These are phyloP conservation scores for Hirudinaria manillensis DNA, from an alignment of 2,888 invertebrate genomes.

Conservation along the genomic window DNA sequence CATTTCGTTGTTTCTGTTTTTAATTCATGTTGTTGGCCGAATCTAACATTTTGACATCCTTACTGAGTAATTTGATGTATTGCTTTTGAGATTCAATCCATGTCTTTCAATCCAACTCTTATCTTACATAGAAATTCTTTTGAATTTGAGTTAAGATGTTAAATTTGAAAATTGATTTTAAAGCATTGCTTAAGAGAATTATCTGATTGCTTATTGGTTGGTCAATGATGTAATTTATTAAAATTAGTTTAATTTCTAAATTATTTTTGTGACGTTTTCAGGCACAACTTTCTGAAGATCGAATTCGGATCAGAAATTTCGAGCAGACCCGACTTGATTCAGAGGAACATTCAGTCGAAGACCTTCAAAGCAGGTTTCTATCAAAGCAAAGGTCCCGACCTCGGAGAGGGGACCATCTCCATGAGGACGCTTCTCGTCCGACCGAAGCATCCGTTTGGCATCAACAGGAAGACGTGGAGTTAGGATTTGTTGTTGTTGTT, in stretches of 20 bases:
- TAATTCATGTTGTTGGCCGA: too few relatives aligned
- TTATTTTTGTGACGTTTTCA: conserved; percentile 33
- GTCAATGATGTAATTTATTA: background rate
- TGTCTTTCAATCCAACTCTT: too few relatives aligned
- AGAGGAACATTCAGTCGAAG: conserved; percentile 41
- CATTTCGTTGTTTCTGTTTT: too few relatives aligned
- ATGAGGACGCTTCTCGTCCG: conserved; percentile 36
- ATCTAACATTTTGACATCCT: too few relatives aligned
- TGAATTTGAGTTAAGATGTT: too few relatives aligned
- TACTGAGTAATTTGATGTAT: too few relatives aligned
- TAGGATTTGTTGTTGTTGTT: conserved; percentile 29
- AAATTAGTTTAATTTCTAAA: conserved; percentile 7
- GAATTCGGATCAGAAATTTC: conserved; percentile 46
- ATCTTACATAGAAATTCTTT: too few relatives aligned
- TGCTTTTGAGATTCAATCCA: too few relatives aligned
- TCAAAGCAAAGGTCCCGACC: conserved; percentile 35
- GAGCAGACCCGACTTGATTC: conserved; percentile 45
- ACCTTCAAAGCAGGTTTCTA: conserved; percentile 39
- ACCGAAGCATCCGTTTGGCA: conserved; percentile 39
- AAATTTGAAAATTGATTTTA: too few relatives aligned
- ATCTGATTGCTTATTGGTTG: background rate
- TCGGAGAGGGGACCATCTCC: conserved; percentile 25
- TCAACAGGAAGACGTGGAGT: conserved; percentile 40
- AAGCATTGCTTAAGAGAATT: too few relatives aligned
- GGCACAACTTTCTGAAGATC: conserved; percentile 47